phyloP scores from a whole-genome alignment of 1,140 invertebrate genomes.

The Teleogryllus occipitalis region DNA sequence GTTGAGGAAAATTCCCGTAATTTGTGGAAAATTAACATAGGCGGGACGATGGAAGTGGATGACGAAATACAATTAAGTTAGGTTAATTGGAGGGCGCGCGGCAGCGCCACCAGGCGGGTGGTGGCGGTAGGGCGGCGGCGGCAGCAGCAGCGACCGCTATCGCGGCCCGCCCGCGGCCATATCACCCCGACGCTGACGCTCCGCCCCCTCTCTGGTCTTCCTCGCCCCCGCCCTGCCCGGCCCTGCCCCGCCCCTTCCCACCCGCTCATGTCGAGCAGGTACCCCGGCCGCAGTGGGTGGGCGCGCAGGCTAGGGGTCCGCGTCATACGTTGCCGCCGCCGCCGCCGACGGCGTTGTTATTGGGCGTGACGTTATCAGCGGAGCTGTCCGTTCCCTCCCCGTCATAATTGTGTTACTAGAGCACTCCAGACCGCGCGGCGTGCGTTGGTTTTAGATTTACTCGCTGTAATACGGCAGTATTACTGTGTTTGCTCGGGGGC shows the following conservation, averaged over 20 bases:
- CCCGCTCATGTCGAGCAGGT: too few species aligned
- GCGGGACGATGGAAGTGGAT: not conserved
- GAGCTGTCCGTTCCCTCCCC: not conserved
- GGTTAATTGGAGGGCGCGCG: not conserved
- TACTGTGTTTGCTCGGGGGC: not conserved
- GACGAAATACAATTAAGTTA: constrained; percentile 2
- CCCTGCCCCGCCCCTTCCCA: too few species aligned
- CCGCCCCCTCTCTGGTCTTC: not conserved
- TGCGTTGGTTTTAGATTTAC: constrained; percentile 4
- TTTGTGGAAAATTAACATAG: constrained; percentile 1
- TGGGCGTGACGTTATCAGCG: not conserved
- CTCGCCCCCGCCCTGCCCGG: too few species aligned
- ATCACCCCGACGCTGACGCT: not conserved
- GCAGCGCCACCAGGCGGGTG: not conserved
- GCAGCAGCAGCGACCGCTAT: not conserved
- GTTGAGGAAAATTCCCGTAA: not conserved
- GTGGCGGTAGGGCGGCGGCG: not conserved
- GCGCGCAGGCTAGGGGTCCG: too few species aligned
- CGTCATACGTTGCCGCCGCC: too few species aligned
- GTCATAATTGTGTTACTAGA: constrained; percentile 5
- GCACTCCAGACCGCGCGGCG: not conserved
- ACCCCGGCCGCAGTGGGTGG: too few species aligned
- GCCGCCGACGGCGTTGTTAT: not conserved
- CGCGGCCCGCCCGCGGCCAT: too few species aligned
- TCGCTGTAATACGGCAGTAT: not conserved